A percentile compares a stretch with the other conserved stretches of the same genome.
Evolutionary conservation across 2,797 vertebrate genomes (phyloP).

Genomic region (Scarus forsteni): DNA sequence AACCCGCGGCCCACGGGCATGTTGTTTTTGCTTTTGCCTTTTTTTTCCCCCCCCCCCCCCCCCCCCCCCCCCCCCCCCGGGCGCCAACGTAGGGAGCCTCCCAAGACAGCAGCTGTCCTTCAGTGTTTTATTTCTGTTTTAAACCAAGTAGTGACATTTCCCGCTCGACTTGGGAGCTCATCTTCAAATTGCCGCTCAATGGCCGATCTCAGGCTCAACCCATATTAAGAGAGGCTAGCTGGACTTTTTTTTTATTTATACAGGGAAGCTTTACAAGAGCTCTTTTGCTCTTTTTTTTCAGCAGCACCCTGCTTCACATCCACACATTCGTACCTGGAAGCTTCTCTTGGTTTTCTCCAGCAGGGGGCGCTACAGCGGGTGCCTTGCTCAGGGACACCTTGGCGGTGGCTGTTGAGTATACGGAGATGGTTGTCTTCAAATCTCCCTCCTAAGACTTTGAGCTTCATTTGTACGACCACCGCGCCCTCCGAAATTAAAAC

Average conservation of each 20-base stretch:
- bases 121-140: slow-evolving; percentile 53
- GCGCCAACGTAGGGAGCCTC: slow-evolving; percentile 23
- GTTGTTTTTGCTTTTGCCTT: slow-evolving; percentile 61
- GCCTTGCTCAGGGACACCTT: slow-evolving; percentile 78
- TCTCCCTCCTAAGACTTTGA: slow-evolving; percentile 43
- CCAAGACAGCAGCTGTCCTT: slow-evolving; percentile 39
- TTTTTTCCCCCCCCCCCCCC: too few species aligned
- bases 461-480: slow-evolving; percentile 15
- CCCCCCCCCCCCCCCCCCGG: too few species aligned
- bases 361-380: slow-evolving; percentile 57
- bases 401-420: slow-evolving; percentile 37
- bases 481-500: slow-evolving; percentile 11
- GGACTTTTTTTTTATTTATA: slow-evolving; percentile 49
- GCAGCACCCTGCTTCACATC: slow-evolving; percentile 21
- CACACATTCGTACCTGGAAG: slow-evolving; percentile 21
- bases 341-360: slow-evolving; percentile 21
- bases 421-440: slow-evolving; percentile 22
- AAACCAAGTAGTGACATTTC: slow-evolving; percentile 49
- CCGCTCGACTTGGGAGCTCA: slow-evolving; percentile 32
- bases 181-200: slow-evolving; percentile 35
- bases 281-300: slow-evolving; percentile 10
- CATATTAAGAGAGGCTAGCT: slow-evolving; percentile 8
- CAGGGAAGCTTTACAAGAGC: slow-evolving; percentile 41
- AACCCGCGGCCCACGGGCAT: slow-evolving; percentile 51
- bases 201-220: slow-evolving; percentile 40